Base-by-base conservation (phyloP, 2,888 invertebrate species). In the Frankliniella fusca region DNA sequence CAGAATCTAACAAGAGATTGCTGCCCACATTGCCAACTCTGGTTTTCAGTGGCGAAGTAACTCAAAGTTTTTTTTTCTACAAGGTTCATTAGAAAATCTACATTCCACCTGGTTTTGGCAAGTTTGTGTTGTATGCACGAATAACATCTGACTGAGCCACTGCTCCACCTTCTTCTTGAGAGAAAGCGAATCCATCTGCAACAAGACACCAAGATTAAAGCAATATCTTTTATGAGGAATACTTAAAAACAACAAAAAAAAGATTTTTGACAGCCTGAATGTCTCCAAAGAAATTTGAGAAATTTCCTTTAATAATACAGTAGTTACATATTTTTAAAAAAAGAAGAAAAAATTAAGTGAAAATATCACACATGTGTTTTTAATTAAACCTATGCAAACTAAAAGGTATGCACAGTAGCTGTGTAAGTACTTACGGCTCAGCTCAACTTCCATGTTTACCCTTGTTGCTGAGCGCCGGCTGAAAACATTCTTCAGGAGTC, bases 131-230 rank as follows among this genome's bases (percentile, higher is more conserved):
- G 92, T 98, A 98, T 82, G 96, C 96, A 88, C 98, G 93, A 88
- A 99, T 97, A 88, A 98, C 93, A 87, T 96, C 96, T 85, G 97
- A 94, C 90, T 98, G 96, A 81, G 96, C 94, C 84, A 99, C 95
- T 86, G 94, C 95, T 85, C 97, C 98, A 87, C 97, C 96, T 90
- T 99, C 99, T 90, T 99, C 99, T 93, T 99, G 99, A 80, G 98
- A 99, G 91, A 99, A 99, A 85, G 99, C 98, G 91, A 95, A 98
- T 85, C 98, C 98, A 93, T 97, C 97, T 98, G 90, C 84, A 87
- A 85, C 84, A 82, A 27, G 82, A 79, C 80, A 83, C 81, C n/a
- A 48, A 20, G 38, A 38, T 38, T 38, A 38, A n/a, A 15, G 48
- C 11, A 23, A 61, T 23, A 76, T 27, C 23, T 48, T 76, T 20